These are phyloP conservation scores for Bombus balteatus DNA, from an alignment of 1,140 invertebrate genomes.

Conservation along the genomic window DNA sequence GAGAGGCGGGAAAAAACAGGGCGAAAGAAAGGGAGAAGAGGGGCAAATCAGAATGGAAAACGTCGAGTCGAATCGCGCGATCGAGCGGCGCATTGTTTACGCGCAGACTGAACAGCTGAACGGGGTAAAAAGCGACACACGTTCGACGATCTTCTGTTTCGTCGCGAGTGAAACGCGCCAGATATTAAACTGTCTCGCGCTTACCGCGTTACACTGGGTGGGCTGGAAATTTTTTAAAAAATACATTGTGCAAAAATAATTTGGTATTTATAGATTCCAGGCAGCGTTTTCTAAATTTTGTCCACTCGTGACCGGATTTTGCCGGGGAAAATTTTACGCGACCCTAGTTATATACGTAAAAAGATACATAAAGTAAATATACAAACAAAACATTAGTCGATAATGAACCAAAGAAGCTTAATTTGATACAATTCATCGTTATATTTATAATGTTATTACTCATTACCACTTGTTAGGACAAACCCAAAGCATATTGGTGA, in stretches of 20 bases:
- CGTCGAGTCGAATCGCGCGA: background rate
- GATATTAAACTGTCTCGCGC: background rate
- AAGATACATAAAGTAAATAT: too few relatives aligned
- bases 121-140: background rate
- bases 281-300: too few relatives aligned
- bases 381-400: too few relatives aligned
- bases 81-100: slow-evolving; percentile 11
- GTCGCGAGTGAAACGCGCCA: background rate
- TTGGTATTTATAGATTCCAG: too few relatives aligned
- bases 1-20: background rate
- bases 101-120: background rate
- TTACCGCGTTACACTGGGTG: background rate
- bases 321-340: too few relatives aligned
- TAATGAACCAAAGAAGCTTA: too few relatives aligned
- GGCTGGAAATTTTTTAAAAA: background rate
- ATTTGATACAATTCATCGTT: too few relatives aligned
- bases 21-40: background rate
- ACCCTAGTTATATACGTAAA: too few relatives aligned
- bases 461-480: too few relatives aligned
- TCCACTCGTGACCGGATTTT: too few relatives aligned
- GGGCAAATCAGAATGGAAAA: slow-evolving; percentile 8
- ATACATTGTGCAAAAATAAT: background rate
- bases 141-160: background rate
- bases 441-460: too few relatives aligned
- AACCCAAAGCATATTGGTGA: too few relatives aligned